A percentile compares a stretch with the other conserved stretches of the same genome.
These are phyloP conservation scores for Ivindomyrus marchei DNA, from an alignment of 2,113 vertebrate species.

Conservation along the genomic window DNA sequence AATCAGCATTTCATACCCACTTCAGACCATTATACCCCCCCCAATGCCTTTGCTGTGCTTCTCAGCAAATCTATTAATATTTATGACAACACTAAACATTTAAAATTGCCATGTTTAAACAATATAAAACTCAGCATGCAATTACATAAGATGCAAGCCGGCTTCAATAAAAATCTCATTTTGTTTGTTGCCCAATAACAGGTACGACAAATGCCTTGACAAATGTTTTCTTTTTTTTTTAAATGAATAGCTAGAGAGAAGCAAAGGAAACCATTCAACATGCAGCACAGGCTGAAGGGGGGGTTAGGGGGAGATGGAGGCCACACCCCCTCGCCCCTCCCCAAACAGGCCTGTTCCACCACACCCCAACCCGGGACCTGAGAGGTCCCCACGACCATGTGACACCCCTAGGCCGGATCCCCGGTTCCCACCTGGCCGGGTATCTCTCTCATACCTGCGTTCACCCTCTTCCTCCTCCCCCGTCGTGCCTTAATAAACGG, in stretches of 20 bases:
- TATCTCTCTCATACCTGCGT: constrained; percentile 35
- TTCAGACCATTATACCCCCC: constrained; percentile 60
- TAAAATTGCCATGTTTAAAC: constrained; percentile 61
- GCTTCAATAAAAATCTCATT: constrained; percentile 46
- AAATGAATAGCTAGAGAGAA: constrained; percentile 38
- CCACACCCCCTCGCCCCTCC: constrained; percentile 10
- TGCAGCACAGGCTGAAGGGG: constrained; percentile 40
- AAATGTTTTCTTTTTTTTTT: constrained; percentile 31
- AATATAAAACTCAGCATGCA: constrained; percentile 51
- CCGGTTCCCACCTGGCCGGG: constrained; percentile 58
- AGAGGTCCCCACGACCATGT: constrained; percentile 82
- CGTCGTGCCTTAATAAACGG: constrained; percentile 71
- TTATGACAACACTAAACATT: constrained; percentile 72
- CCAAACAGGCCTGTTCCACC: constrained; percentile 54
- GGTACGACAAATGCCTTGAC: constrained; percentile 40
- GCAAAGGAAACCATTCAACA: constrained; percentile 47
- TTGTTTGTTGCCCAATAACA: constrained; percentile 46
- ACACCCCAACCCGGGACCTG: constrained; percentile 53
- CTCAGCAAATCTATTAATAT: constrained; percentile 71
- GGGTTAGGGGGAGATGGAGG: constrained; percentile 42
- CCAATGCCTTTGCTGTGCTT: constrained; percentile 53
- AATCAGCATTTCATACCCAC: constrained; percentile 66
- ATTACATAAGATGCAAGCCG: constrained; percentile 51
- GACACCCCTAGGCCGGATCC: constrained; percentile 84
- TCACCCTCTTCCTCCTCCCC: constrained; percentile 41